phyloP scores from a whole-genome alignment of 1,140 invertebrate genomes.

The Scaptomyza hsui region DNA sequence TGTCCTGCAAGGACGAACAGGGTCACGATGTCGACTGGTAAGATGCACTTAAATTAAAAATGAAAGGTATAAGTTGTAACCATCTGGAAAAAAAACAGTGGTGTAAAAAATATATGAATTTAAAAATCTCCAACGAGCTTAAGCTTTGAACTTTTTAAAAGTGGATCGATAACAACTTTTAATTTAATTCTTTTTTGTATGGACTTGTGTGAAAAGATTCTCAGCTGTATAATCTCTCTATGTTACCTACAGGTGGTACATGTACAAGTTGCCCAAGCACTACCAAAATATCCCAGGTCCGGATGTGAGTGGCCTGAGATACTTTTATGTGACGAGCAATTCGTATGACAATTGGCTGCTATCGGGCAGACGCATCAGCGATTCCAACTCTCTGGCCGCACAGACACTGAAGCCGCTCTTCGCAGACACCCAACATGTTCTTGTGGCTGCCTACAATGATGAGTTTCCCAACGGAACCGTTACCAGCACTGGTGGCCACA shows the following conservation, averaged over 20 bases:
- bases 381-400: constrained; percentile 89
- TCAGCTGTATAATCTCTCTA: too few species aligned
- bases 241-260: constrained; percentile 89
- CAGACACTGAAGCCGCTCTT: constrained; percentile 89
- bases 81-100: too few species aligned
- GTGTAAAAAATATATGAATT: too few species aligned
- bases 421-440: constrained; percentile 77
- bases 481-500: constrained; percentile 88
- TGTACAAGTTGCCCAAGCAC: constrained; percentile 92
- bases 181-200: too few species aligned
- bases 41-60: constrained; percentile 31
- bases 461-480: constrained; percentile 88
- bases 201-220: too few species aligned
- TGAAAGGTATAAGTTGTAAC: too few species aligned
- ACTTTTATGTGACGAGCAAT: constrained; percentile 89
- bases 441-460: constrained; percentile 93
- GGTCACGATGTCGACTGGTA: constrained; percentile 89
- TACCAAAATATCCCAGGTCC: constrained; percentile 74
- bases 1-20: constrained; percentile 87
- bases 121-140: too few species aligned
- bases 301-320: constrained; percentile 87
- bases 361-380: constrained; percentile 88
- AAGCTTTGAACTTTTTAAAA: too few species aligned
- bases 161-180: too few species aligned
- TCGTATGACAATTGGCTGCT: constrained; percentile 87